A percentile compares a stretch with the other conserved stretches of the same genome.
Evolutionary conservation across 2,113 vertebrate genomes (phyloP).

Genomic region (Indicator indicator): DNA sequence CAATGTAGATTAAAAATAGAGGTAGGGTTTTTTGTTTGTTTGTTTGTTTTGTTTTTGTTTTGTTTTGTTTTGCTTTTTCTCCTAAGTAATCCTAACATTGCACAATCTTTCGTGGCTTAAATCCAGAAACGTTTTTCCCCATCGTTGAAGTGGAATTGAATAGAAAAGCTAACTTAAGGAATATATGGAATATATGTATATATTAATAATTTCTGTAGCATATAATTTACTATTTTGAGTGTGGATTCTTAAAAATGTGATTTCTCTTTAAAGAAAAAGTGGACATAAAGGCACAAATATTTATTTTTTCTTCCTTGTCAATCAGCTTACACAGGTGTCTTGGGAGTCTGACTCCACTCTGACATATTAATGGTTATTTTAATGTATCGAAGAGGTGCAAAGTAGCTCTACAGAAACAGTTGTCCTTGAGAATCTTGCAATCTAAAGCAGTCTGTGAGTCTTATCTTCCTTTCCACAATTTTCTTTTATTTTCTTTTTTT

Average conservation of each 20-base stretch:
- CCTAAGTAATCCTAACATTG: neutral
- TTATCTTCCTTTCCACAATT: neutral
- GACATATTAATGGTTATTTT: neutral
- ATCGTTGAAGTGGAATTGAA: neutral
- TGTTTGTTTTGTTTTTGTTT: too few relatives aligned
- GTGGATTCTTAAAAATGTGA: neutral
- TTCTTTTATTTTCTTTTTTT: neutral
- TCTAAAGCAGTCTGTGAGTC: neutral
- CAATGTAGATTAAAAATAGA: neutral
- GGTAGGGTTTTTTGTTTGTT: neutral
- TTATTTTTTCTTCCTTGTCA: neutral
- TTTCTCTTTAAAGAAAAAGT: neutral
- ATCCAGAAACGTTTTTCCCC: neutral
- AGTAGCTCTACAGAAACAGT: neutral
- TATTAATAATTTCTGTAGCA: neutral
- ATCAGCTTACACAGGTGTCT: neutral
- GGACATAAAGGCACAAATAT: neutral
- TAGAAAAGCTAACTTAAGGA: neutral
- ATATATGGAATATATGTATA: neutral
- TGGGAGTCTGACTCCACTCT: neutral
- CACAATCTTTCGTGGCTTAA: neutral
- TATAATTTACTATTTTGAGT: neutral
- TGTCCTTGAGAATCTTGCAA: neutral
- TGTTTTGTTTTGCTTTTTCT: neutral
- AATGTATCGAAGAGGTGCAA: neutral